Percentiles rank a stretch among this genome's conserved stretches.
phyloP scores from a whole-genome alignment of 2,113 vertebrate species.

The Lepisosteus oculatus region DNA sequence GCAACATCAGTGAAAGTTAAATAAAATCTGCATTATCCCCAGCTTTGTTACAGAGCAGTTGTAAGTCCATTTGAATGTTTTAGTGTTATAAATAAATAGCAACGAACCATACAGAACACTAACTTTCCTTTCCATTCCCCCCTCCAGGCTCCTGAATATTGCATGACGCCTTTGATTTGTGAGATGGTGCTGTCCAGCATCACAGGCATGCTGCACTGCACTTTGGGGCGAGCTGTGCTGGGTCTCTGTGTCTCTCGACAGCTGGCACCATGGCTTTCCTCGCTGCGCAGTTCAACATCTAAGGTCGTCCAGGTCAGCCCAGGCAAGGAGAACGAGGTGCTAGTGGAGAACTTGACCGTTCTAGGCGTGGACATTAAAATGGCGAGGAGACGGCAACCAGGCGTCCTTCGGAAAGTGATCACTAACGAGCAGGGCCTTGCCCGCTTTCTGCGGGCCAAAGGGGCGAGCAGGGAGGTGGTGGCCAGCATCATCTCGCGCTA shows the following conservation, averaged over 20 bases:
- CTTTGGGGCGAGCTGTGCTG: neutral
- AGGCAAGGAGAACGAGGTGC: conserved; percentile 49
- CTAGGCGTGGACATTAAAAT: conserved; percentile 68
- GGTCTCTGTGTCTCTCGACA: conserved; percentile 13
- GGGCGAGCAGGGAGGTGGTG: conserved; percentile 51
- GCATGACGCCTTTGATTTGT: too few species aligned
- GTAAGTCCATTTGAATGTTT: too few species aligned
- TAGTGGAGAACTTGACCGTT: conserved; percentile 60
- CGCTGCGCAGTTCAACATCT: neutral
- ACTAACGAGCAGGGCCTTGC: conserved; percentile 65
- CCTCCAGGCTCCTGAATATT: too few species aligned
- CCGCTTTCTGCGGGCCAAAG: conserved; percentile 66
- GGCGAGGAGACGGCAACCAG: conserved; percentile 59
- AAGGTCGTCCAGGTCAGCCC: neutral
- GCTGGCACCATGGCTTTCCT: neutral
- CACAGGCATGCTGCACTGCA: neutral
- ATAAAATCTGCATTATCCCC: too few species aligned
- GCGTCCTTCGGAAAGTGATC: conserved; percentile 52
- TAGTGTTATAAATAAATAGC: too few species aligned
- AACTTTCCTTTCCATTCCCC: too few species aligned
- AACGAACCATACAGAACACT: too few species aligned
- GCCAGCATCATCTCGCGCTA: conserved; percentile 72
- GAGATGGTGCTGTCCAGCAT: neutral
- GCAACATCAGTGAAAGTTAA: too few species aligned
- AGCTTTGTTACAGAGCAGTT: too few species aligned